phyloP scores from a whole-genome alignment of 2,113 vertebrate genomes.

The Chionis minor region DNA sequence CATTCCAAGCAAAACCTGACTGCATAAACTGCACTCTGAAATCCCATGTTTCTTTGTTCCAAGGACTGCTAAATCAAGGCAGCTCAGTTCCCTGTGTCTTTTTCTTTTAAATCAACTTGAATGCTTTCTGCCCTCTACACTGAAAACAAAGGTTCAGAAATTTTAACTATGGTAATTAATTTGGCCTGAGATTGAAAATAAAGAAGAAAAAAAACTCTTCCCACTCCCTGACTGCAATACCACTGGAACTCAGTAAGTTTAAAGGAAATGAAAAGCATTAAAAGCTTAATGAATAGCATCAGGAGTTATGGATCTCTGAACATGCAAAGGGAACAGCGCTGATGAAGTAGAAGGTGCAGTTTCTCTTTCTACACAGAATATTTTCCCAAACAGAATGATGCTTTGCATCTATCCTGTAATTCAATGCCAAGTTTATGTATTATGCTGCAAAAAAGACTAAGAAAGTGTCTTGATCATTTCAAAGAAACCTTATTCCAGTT shows the following conservation, averaged over 20 bases:
- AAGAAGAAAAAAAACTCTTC: not conserved
- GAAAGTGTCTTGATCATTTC: not conserved
- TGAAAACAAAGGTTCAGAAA: not conserved
- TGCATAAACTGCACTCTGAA: not conserved
- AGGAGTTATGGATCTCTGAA: not conserved
- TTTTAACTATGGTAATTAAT: not conserved
- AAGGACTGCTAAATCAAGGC: not conserved
- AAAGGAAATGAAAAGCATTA: not conserved
- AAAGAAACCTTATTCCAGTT: not conserved
- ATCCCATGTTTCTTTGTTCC: not conserved
- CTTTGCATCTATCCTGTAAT: not conserved
- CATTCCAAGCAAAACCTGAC: not conserved
- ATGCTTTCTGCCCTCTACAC: not conserved
- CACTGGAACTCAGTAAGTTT: not conserved
- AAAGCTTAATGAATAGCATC: not conserved
- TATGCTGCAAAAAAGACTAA: not conserved
- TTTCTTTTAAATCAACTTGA: not conserved
- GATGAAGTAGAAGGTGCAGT: not conserved
- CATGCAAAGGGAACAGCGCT: not conserved
- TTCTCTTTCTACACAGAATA: not conserved
- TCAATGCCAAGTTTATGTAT: not conserved
- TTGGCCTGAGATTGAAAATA: not conserved
- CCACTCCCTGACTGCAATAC: not conserved
- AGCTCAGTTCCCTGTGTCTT: not conserved
- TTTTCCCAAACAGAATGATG: not conserved